A percentile compares a stretch with the other conserved stretches of the same genome.
Evolutionary conservation across 1,140 invertebrate genomes (phyloP).

Genomic region (Pseudomyrmex gracilis): DNA sequence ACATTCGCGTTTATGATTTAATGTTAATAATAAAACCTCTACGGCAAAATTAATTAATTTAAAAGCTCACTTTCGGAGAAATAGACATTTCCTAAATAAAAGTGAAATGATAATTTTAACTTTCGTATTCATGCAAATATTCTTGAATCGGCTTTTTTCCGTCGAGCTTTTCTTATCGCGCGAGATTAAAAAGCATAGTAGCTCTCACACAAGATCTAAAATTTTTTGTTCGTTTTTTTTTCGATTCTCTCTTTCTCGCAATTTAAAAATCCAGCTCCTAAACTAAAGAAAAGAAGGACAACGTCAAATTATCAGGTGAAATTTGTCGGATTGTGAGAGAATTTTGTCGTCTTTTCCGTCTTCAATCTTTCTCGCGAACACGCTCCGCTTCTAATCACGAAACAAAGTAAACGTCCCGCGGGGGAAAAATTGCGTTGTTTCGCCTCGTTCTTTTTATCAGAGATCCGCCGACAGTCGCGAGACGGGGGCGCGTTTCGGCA

Average conservation of each 20-base stretch:
- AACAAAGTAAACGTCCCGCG: slow-evolving; percentile 60
- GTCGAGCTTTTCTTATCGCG: neutral
- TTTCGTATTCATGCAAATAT: slow-evolving; percentile 50
- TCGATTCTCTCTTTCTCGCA: neutral
- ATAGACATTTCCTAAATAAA: slow-evolving; percentile 16
- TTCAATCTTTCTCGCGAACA: slow-evolving; percentile 24
- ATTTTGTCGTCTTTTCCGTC: slow-evolving; percentile 21
- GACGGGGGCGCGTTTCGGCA: slow-evolving; percentile 10
- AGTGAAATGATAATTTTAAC: slow-evolving; percentile 47
- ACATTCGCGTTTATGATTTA: slow-evolving; percentile 41
- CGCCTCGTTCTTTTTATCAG: slow-evolving; percentile 17
- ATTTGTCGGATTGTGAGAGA: slow-evolving; percentile 28
- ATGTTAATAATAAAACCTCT: slow-evolving; percentile 30
- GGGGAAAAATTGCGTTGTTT: slow-evolving; percentile 62
- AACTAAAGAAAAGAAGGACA: slow-evolving; percentile 4
- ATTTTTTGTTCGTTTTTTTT: too few species aligned
- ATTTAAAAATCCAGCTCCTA: slow-evolving; percentile 36
- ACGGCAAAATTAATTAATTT: slow-evolving; percentile 28
- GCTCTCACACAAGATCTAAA: neutral
- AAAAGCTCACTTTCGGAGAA: slow-evolving; percentile 3
- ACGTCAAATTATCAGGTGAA: slow-evolving; percentile 32
- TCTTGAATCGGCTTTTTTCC: slow-evolving; percentile 41
- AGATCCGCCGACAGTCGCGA: neutral
- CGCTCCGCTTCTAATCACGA: slow-evolving; percentile 64
- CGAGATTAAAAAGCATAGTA: neutral